Evolutionary conservation across 35 echinoderm and acorn worm genomes (phyloP), one percentile per base, ranked within the genome.

Genomic region (Lytechinus variegatus): DNA sequence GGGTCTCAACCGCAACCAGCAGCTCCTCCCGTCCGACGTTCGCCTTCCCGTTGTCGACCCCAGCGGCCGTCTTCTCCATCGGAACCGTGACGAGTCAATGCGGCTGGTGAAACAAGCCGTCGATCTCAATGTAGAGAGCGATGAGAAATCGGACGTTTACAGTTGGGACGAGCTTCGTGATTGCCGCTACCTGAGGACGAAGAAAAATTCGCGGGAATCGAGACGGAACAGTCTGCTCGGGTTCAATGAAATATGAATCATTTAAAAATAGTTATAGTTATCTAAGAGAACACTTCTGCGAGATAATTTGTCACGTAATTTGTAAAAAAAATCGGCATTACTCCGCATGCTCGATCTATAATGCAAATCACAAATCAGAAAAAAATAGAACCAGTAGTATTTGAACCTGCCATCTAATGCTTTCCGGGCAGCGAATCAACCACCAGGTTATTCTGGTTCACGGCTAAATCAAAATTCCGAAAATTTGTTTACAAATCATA

Each of bases 131-230:
- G 53, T 44, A 16, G 88, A 12, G 16, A 28, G 53, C 27, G 92
- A 93, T 4, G 92, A 93, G 53, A 93, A 27, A 28, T 93, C 92
- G 53, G 92, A 93, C 27, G 92, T 93, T 19, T 93, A 56, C 92
- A 93, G 92, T 54, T 93, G 92, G 92, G 92, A 93, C 54, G 92
- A 93, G 92, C 53, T 93, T 29, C 92, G 92, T 9, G 55, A 93
- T 57, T 93, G 92, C 92, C 92, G 92, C 53, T 93, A 93, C 27
- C 52, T 93, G 3, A 93, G 92, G 21, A 93, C 53, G 11, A 93
- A 57, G 11, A 93, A 55, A 54, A 54, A 27, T 55, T 19, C 53
- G 1, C 16, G 52, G 53, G 92, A 57, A 11, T 93, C 92, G 92
- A 54, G 92, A 54, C 28, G 92, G 3, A 93, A 93, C 2, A 93